phyloP scores from a whole-genome alignment of 2,888 invertebrate species.

The Campoplex nolae region DNA sequence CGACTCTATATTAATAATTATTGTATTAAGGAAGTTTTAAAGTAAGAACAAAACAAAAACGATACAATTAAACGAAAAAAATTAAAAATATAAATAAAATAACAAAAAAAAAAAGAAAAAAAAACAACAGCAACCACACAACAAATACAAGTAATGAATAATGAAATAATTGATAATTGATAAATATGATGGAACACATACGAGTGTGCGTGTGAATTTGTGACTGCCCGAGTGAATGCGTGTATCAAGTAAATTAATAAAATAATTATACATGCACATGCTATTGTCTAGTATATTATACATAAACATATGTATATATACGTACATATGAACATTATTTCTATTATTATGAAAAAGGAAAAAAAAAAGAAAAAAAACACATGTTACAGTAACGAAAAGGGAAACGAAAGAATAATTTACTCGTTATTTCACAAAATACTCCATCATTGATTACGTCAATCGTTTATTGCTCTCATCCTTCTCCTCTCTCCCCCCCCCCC shows the following conservation, averaged over 20 bases:
- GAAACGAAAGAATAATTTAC: constrained; percentile 70
- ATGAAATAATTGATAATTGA: constrained; percentile 14
- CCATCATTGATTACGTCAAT: constrained; percentile 52
- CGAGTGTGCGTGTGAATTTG: constrained; percentile 43
- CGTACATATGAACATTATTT: constrained; percentile 47
- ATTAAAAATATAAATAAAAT: constrained; percentile 13
- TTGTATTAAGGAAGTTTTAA: constrained; percentile 60
- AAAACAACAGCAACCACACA: neutral
- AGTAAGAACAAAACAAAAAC: constrained; percentile 10
- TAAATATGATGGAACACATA: constrained; percentile 47
- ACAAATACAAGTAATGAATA: constrained; percentile 19
- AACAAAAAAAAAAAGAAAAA: neutral
- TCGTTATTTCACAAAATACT: constrained; percentile 78
- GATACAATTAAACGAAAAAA: constrained; percentile 29
- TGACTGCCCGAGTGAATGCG: constrained; percentile 54
- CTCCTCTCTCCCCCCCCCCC: neutral
- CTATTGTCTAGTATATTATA: constrained; percentile 69
- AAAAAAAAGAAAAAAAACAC: constrained; percentile 75
- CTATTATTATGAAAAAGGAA: constrained; percentile 75
- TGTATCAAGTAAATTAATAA: constrained; percentile 70
- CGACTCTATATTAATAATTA: constrained; percentile 62
- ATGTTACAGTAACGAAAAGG: constrained; percentile 81
- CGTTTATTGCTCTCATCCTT: constrained; percentile 49
- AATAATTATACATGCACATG: constrained; percentile 71
- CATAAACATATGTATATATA: constrained; percentile 30